These are phyloP conservation scores for Ophion ellenae DNA, from an alignment of 2,888 invertebrate species.

Conservation along the genomic window DNA sequence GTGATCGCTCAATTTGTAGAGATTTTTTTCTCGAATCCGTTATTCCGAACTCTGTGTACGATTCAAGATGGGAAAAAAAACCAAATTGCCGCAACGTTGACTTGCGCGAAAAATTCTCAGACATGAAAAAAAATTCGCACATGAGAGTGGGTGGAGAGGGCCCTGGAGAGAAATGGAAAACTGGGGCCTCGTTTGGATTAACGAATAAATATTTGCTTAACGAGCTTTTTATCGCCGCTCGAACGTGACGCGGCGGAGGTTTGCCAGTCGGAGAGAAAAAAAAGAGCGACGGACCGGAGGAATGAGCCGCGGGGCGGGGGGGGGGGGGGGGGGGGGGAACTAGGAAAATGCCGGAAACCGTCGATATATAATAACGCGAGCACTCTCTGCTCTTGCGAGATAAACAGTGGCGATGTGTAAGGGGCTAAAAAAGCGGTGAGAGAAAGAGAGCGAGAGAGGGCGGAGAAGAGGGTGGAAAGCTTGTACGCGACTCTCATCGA, in stretches of 20 bases:
- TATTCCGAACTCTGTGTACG: no score
- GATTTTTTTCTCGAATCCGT: no score
- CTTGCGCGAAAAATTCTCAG: no score
- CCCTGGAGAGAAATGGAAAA: neutral
- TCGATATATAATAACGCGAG: neutral
- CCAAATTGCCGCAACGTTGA: no score
- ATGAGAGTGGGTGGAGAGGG: no score
- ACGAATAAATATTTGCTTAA: constrained; percentile 63
- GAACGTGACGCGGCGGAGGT: neutral
- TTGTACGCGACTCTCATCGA: constrained; percentile 38
- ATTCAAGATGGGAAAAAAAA: no score
- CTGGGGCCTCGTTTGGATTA: constrained; percentile 29
- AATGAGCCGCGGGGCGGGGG: neutral
- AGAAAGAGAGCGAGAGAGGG: neutral
- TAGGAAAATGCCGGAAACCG: neutral
- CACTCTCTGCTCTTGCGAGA: constrained; percentile 16
- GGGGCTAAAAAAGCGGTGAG: neutral
- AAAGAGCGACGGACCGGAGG: neutral
- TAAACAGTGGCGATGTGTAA: constrained; percentile 40
- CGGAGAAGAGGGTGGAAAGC: constrained; percentile 18
- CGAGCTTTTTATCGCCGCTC: constrained; percentile 50
- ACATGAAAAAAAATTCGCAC: no score
- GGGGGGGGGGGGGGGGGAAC: neutral
- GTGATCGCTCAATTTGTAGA: no score
- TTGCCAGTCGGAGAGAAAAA: neutral